These are phyloP conservation scores for Macropus fuliginosus DNA, from an alignment of 2,797 vertebrate genomes.

Conservation along the genomic window DNA sequence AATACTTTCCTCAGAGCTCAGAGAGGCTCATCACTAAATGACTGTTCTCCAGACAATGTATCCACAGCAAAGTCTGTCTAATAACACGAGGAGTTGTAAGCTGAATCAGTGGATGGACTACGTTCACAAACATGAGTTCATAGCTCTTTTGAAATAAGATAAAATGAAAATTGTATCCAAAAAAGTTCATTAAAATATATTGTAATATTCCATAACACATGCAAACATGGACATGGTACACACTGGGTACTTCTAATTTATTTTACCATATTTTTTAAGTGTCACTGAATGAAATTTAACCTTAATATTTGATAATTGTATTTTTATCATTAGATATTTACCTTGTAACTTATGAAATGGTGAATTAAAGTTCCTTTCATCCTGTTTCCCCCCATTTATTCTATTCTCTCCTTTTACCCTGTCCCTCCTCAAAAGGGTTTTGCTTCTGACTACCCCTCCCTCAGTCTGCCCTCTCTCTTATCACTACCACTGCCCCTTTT, in stretches of 20 bases:
- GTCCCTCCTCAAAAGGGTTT: too few relatives aligned
- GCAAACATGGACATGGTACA: not conserved
- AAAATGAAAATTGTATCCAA: not conserved
- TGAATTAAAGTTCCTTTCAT: not conserved
- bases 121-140: not conserved
- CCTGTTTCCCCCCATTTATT: too few relatives aligned
- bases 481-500: too few relatives aligned
- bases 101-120: not conserved
- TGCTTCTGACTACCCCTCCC: too few relatives aligned
- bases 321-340: not conserved
- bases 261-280: not conserved
- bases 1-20: not conserved
- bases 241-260: not conserved
- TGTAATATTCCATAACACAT: not conserved
- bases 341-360: not conserved
- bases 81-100: not conserved
- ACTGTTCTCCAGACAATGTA: not conserved
- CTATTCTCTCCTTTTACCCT: too few relatives aligned
- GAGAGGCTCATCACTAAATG: not conserved
- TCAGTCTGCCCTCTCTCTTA: too few relatives aligned
- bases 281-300: conserved; percentile 9
- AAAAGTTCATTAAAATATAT: not conserved
- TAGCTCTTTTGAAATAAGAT: not conserved
- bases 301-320: conserved; percentile 9
- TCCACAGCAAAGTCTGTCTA: not conserved